These are phyloP conservation scores for Propsilocerus akamusi DNA, from an alignment of 1,140 invertebrate species.

Conservation along the genomic window DNA sequence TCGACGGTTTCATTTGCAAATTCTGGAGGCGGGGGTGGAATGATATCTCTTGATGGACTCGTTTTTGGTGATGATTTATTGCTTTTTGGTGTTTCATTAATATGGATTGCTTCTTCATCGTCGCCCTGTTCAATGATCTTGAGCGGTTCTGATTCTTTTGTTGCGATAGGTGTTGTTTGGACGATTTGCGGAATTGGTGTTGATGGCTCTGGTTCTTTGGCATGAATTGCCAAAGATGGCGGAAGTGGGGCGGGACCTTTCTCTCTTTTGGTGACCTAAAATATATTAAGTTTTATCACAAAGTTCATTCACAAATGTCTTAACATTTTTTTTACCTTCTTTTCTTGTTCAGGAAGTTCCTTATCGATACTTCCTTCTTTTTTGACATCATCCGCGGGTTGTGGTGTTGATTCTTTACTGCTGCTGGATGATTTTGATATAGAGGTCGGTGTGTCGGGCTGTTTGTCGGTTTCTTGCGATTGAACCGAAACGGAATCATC, in stretches of 20 bases:
- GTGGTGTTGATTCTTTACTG: slow-evolving; percentile 22
- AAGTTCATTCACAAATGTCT: slow-evolving; percentile 4
- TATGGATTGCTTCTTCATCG: background rate
- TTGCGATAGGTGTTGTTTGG: slow-evolving; percentile 5
- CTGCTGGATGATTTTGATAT: slow-evolving; percentile 16
- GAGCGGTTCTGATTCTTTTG: slow-evolving; percentile 1
- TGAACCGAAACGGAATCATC: slow-evolving; percentile 68
- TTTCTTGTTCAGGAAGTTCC: slow-evolving; percentile 1
- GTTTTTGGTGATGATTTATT: slow-evolving; percentile 4
- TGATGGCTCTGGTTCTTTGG: slow-evolving; percentile 28
- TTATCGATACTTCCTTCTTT: background rate
- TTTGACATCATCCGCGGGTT: slow-evolving; percentile 6
- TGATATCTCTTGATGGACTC: slow-evolving; percentile 6
- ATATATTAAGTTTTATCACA: slow-evolving; percentile 5
- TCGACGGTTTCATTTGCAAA: background rate
- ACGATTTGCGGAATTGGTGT: slow-evolving; percentile 23
- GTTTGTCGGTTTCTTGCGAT: slow-evolving; percentile 53
- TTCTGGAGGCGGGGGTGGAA: slow-evolving; percentile 4
- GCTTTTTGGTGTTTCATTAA: slow-evolving; percentile 2
- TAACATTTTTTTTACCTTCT: slow-evolving; percentile 7
- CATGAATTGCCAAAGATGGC: slow-evolving; percentile 25
- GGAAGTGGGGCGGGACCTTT: slow-evolving; percentile 52
- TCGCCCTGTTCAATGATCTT: slow-evolving; percentile 1
- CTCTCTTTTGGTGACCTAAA: slow-evolving; percentile 42
- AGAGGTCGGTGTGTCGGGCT: slow-evolving; percentile 24